These are phyloP conservation scores for Rousettus madagascariensis DNA, from an alignment of 2,797 vertebrate species.

Conservation along the genomic window DNA sequence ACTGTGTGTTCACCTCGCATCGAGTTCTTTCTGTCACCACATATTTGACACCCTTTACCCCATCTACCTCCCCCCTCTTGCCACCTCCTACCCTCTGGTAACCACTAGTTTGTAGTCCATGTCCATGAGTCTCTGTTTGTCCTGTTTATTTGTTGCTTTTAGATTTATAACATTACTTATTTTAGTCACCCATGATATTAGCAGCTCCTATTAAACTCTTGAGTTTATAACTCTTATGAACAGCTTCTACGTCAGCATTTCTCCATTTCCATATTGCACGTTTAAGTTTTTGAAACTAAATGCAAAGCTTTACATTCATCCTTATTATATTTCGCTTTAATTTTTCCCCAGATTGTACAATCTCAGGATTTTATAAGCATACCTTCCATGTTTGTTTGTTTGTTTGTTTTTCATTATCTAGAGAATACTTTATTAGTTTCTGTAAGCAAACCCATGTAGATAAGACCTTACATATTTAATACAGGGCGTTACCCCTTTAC, in stretches of 20 bases:
- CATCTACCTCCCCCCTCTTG: too few species aligned
- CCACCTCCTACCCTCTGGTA: too few species aligned
- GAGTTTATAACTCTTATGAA: not conserved
- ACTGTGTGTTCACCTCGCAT: too few species aligned
- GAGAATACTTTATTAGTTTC: slow-evolving; percentile 99
- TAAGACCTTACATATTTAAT: slow-evolving; percentile 99
- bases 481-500: slow-evolving; percentile 99
- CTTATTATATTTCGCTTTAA: slow-evolving; percentile 44
- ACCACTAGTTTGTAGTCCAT: too few species aligned
- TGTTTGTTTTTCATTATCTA: slow-evolving; percentile 85
- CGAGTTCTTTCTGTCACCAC: too few species aligned
- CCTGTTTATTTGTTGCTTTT: too few species aligned
- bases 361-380: slow-evolving; percentile 2
- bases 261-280: not conserved
- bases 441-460: slow-evolving; percentile 99
- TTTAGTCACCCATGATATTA: not conserved
- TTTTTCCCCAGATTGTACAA: slow-evolving; percentile 21
- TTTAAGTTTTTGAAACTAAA: slow-evolving; percentile 56
- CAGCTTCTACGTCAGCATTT: slow-evolving; percentile 1
- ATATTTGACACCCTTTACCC: too few species aligned
- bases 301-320: slow-evolving; percentile 21
- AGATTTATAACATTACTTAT: not conserved
- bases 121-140: too few species aligned
- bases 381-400: too few species aligned
- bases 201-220: not conserved